These are phyloP conservation scores for Abrostola tripartita DNA, from an alignment of 2,888 invertebrate genomes.

Conservation along the genomic window DNA sequence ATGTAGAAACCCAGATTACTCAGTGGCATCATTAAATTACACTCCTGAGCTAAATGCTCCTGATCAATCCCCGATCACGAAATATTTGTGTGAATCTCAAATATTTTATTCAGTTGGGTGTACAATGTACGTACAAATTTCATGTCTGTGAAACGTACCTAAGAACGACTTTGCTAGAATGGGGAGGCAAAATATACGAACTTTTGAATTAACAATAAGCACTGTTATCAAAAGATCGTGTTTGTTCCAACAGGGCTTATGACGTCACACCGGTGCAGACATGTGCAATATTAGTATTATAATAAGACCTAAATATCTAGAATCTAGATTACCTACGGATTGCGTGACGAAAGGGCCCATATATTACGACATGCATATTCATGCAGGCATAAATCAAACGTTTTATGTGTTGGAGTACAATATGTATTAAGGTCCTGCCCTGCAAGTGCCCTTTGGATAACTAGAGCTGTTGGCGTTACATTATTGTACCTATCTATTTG, in stretches of 20 bases:
- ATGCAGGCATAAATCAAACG: conserved; percentile 55
- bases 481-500: conserved; percentile 13
- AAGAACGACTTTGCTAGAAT: too few relatives aligned
- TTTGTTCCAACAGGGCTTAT: not conserved
- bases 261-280: not conserved
- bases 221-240: not conserved
- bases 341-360: conserved; percentile 39
- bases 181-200: not conserved
- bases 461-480: conserved; percentile 30
- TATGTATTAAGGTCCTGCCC: conserved; percentile 51
- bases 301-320: conserved; percentile 24
- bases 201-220: not conserved
- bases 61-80: too few relatives aligned
- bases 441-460: conserved; percentile 57
- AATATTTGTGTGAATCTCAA: too few relatives aligned
- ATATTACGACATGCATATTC: conserved; percentile 53
- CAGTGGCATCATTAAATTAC: too few relatives aligned
- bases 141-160: not conserved
- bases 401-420: conserved; percentile 46
- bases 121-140: too few relatives aligned
- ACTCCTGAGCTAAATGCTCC: too few relatives aligned
- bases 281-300: not conserved
- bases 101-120: too few relatives aligned
- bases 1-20: too few relatives aligned
- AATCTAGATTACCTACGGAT: conserved; percentile 28